Percentiles rank a stretch among this genome's conserved stretches.
Conservation (phyloP, 1,140 invertebrate species). For the Papilio dardanus region DNA sequence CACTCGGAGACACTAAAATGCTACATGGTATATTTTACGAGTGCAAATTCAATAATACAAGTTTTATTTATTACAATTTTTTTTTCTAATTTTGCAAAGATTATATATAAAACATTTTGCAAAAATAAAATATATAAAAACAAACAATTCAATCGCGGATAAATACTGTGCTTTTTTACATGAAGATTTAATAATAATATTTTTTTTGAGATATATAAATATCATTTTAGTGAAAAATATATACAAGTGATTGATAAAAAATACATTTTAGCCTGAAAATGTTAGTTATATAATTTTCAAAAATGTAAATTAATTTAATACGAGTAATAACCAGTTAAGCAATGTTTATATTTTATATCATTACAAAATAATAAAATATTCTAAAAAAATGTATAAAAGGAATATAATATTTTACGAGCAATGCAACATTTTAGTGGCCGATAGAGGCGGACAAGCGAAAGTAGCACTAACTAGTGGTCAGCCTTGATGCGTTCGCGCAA, state of each 20-base stretch:
- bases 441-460: constrained; percentile 63
- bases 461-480: constrained; percentile 63
- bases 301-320: no score
- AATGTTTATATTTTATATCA: not conserved
- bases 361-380: not conserved
- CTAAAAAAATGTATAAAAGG: constrained; percentile 24
- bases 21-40: not conserved
- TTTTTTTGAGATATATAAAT: not conserved
- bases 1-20: not conserved
- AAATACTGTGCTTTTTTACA: not conserved
- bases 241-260: not conserved
- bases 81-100: not conserved
- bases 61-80: not conserved
- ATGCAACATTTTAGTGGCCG: constrained; percentile 50
- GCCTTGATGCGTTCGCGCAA: constrained; percentile 62
- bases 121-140: not conserved
- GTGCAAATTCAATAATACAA: no score
- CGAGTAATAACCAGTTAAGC: no score
- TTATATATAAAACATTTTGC: no score
- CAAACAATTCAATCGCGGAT: not conserved
- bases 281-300: no score
- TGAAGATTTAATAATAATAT: not conserved
- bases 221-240: not conserved
- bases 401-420: constrained; percentile 44
- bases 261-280: no score